phyloP scores from a whole-genome alignment of 2,797 vertebrate species.

The Xerus rutilus region DNA sequence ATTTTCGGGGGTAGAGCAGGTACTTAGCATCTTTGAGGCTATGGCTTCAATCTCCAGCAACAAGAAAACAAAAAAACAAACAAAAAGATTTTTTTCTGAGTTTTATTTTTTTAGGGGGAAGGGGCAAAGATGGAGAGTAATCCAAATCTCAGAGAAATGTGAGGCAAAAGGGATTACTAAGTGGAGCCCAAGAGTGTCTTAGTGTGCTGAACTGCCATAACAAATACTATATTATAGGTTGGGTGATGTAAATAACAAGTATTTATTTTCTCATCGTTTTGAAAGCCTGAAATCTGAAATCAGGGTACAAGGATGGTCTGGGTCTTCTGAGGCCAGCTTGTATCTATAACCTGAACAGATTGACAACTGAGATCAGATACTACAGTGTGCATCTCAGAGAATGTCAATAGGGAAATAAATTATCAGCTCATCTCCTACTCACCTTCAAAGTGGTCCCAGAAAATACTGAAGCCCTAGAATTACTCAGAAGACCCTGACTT shows the following conservation, averaged over 20 bases:
- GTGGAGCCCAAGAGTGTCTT: not conserved
- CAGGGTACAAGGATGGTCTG: not conserved
- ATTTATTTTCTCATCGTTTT: not conserved
- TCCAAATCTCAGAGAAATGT: not conserved
- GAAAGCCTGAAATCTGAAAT: not conserved
- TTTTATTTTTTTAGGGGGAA: no score
- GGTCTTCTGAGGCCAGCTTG: not conserved
- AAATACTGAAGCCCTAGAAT: not conserved
- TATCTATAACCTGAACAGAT: not conserved
- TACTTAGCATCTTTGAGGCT: not conserved
- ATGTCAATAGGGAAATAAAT: not conserved
- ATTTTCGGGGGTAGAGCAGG: not conserved
- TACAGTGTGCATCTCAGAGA: not conserved
- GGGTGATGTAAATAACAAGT: not conserved
- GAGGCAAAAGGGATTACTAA: not conserved
- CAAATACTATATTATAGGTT: not conserved
- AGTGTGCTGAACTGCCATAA: not conserved
- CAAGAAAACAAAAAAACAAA: not conserved
- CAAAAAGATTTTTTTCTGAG: not conserved
- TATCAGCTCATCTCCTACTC: not conserved
- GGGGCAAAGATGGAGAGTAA: not conserved
- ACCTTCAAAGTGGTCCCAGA: not conserved
- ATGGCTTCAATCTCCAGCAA: not conserved
- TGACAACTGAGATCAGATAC: not conserved
- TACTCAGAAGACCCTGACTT: not conserved